phyloP scores from a whole-genome alignment of 2,888 invertebrate genomes.

The Eudemis profundana region DNA sequence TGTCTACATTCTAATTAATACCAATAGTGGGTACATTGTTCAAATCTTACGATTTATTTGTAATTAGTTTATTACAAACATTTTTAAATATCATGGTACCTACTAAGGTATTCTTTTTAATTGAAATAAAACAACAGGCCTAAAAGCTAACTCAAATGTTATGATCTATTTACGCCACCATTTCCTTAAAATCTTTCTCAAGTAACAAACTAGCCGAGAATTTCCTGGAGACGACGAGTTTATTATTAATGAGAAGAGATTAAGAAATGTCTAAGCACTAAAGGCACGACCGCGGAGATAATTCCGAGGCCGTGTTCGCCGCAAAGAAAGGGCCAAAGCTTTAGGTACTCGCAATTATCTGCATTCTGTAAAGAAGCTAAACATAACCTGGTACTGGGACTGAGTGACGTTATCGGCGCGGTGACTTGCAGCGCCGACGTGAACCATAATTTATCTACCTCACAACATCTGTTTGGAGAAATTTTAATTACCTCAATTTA shows the following conservation, averaged over 20 bases:
- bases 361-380: constrained; percentile 25
- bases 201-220: constrained; percentile 14
- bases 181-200: constrained; percentile 2
- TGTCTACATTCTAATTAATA: too few species aligned
- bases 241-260: constrained; percentile 36
- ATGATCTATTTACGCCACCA: not conserved
- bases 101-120: too few species aligned
- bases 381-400: constrained; percentile 34
- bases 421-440: constrained; percentile 39
- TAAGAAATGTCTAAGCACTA: constrained; percentile 39
- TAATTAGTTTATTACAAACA: too few species aligned
- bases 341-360: constrained; percentile 29
- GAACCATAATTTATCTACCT: constrained; percentile 42
- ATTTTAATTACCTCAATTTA: constrained; percentile 43
- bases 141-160: not conserved
- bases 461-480: constrained; percentile 43
- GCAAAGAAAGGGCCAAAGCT: constrained; percentile 42
- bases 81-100: too few species aligned
- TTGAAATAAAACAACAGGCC: too few species aligned
- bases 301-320: constrained; percentile 29
- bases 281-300: constrained; percentile 30
- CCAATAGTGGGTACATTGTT: too few species aligned
- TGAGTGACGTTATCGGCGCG: constrained; percentile 43
- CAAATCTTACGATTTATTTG: too few species aligned
- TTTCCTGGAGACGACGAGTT: constrained; percentile 11